Percentiles rank a stretch among this genome's conserved stretches.
Evolutionary conservation across 2,888 invertebrate genomes (phyloP).

Genomic region (Caenorhabditis japonica): DNA sequence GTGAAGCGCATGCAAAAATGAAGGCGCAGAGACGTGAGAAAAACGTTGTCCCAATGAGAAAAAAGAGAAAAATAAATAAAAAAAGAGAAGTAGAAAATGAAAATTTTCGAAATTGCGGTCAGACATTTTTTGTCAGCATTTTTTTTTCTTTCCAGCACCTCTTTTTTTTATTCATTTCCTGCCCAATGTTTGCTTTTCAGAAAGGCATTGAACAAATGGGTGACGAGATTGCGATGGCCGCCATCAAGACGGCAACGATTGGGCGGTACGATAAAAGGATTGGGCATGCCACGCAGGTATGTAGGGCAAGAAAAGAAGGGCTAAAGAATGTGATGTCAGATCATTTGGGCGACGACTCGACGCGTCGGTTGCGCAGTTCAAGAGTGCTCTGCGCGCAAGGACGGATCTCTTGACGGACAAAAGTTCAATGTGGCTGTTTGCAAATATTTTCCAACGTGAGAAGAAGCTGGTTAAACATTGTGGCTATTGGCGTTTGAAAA

Average conservation of each 20-base stretch:
- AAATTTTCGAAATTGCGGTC: neutral
- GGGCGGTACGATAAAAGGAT: constrained; percentile 35
- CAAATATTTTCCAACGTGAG: constrained; percentile 55
- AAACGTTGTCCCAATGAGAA: neutral
- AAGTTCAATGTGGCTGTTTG: constrained; percentile 52
- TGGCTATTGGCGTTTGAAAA: neutral
- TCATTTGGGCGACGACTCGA: constrained; percentile 48
- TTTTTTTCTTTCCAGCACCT: too few relatives aligned
- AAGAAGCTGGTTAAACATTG: constrained; percentile 4
- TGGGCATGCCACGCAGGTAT: constrained; percentile 52
- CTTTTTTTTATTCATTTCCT: neutral
- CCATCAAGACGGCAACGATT: constrained; percentile 16
- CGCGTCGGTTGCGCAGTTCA: constrained; percentile 43
- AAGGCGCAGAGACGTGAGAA: too few relatives aligned
- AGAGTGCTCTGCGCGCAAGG: constrained; percentile 40
- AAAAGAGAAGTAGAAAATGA: too few relatives aligned
- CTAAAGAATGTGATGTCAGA: constrained; percentile 16
- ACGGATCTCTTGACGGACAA: constrained; percentile 34
- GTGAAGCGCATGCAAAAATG: neutral
- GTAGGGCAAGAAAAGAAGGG: neutral
- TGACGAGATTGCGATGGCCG: constrained; percentile 37
- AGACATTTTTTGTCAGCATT: neutral
- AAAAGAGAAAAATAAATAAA: neutral
- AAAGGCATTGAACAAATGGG: constrained; percentile 48
- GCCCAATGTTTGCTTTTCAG: constrained; percentile 19